Evolutionary conservation across 2,113 vertebrate genomes (phyloP), one percentile per base, ranked within the genome.

Genomic region (Macquaria ambigua): DNA sequence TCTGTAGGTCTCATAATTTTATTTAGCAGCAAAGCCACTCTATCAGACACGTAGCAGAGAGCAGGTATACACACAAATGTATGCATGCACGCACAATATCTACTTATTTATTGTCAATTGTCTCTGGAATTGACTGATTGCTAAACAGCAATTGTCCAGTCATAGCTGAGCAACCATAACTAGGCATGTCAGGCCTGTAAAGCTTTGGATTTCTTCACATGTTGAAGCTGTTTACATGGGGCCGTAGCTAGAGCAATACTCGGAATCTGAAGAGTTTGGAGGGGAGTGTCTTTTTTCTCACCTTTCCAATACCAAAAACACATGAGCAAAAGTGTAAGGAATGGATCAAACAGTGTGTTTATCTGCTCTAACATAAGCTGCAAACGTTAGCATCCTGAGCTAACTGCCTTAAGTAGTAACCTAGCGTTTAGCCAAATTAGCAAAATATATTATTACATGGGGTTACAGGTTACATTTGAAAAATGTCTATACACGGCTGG

Each of bases 1-100:
- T 85, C 43, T 85, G 66, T 21, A 74, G 61, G 10, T 76, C 83
- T 73, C 52, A 72, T 86, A 77, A 92, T 89, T 78, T 76, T 3
- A 88, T 90, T 92, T 66, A 31, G 68, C n/a, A 46, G 28, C 28
- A 80, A 78, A 64, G 16, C 5, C 37, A 21, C 64, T 68, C 43
- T 52, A 77, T 81, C 58, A 52, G 18, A 84, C 83, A 80, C 25
- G 46, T 23, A 71, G 8, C 68, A 71, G n/a, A 68, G 37, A 68
- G 23, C 0, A 5, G 34, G 10, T 16, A 58, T 15, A 55, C 31
- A 71, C 68, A 62, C 23, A 58, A 52, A 66, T 25, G 37, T 52
- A 52, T 8, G 12, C 25, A 69, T n/a, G 41, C 34, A 53, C 9
- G 43, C 64, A 25, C 23, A 73, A 0, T 20, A 56, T 58, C 10